Evolutionary conservation across 2,113 vertebrate species (phyloP).

Genomic region (Heterotis niloticus): DNA sequence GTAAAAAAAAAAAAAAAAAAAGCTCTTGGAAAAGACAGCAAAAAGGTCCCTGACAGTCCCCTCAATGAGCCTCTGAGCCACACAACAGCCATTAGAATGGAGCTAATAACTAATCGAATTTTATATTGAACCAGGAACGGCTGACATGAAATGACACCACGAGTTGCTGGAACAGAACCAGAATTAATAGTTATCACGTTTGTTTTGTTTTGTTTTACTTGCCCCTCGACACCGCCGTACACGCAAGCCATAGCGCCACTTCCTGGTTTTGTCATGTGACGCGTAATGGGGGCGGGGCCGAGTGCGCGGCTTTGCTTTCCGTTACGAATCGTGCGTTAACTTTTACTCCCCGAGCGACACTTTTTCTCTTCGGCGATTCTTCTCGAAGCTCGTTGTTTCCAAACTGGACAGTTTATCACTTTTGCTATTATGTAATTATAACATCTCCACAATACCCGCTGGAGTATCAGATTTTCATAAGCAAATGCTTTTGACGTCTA

Average conservation of each 20-base stretch:
- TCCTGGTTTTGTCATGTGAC: constrained; percentile 44
- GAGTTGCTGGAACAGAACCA: background rate
- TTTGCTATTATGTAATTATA: too few species aligned
- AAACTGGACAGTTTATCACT: too few species aligned
- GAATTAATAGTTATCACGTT: background rate
- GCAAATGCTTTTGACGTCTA: too few species aligned
- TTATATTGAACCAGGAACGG: background rate
- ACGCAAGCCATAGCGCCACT: constrained; percentile 47
- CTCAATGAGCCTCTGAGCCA: background rate
- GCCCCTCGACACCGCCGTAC: constrained; percentile 63
- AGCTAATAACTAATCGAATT: background rate
- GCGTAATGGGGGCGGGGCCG: constrained; percentile 36
- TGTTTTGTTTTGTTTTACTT: constrained; percentile 36
- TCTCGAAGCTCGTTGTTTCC: too few species aligned
- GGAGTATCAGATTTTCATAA: too few species aligned
- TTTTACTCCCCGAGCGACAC: background rate
- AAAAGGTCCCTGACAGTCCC: too few species aligned
- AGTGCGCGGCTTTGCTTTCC: background rate
- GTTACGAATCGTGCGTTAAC: background rate
- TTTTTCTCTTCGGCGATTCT: too few species aligned
- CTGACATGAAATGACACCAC: background rate
- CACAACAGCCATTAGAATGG: background rate
- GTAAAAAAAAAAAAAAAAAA: too few species aligned
- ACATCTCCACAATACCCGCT: too few species aligned
- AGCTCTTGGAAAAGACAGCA: too few species aligned